These are phyloP conservation scores for Dynastes grantii DNA, from an alignment of 2,888 invertebrate genomes.

Conservation along the genomic window DNA sequence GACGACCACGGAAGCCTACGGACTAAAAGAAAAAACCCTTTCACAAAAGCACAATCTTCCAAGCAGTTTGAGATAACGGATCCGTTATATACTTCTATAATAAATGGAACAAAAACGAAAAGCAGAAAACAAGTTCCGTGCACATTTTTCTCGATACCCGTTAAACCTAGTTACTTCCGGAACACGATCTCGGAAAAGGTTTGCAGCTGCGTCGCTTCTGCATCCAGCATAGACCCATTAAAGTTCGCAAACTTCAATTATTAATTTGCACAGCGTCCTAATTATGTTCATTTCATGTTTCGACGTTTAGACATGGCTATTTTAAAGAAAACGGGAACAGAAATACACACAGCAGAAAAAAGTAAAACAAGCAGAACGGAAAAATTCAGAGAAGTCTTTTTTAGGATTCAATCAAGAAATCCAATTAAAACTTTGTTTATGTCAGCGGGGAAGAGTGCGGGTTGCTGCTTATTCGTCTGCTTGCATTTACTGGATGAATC, in stretches of 20 bases:
- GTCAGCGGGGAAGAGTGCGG: not conserved
- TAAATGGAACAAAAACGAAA: no score
- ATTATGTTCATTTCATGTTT: constrained; percentile 23
- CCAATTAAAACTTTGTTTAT: constrained; percentile 16
- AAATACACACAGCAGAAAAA: not conserved
- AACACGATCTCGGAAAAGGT: no score
- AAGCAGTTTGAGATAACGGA: no score
- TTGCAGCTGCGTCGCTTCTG: not conserved
- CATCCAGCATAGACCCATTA: constrained; percentile 6
- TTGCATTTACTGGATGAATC: no score
- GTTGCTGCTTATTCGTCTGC: constrained; percentile 6
- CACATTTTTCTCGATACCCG: no score
- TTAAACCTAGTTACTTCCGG: no score
- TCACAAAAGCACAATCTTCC: no score
- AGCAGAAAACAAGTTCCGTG: no score
- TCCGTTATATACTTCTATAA: no score
- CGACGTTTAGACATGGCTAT: constrained; percentile 24
- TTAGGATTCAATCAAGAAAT: constrained; percentile 15
- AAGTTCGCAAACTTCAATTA: constrained; percentile 25
- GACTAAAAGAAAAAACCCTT: no score
- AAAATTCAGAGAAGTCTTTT: not conserved
- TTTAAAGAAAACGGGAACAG: constrained; percentile 7
- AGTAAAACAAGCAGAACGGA: not conserved
- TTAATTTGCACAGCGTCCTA: constrained; percentile 13
- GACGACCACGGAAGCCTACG: no score